A percentile compares a stretch with the other conserved stretches of the same genome.
phyloP scores from a whole-genome alignment of 2,113 vertebrate species.

The Bos indicus region DNA sequence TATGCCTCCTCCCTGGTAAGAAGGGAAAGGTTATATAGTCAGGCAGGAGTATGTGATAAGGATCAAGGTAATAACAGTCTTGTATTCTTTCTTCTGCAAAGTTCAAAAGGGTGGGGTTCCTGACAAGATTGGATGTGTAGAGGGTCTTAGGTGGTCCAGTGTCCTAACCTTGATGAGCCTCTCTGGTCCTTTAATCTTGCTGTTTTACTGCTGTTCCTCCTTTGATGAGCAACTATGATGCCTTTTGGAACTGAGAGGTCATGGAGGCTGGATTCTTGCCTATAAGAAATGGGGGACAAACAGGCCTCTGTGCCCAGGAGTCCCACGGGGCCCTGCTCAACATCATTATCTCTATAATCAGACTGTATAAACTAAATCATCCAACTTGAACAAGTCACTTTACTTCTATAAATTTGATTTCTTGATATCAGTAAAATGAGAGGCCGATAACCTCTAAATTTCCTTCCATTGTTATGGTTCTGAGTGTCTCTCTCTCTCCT shows the following conservation, averaged over 20 bases:
- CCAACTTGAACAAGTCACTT: conserved; percentile 9
- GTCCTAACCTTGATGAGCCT: background rate
- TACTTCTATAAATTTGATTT: conserved; percentile 36
- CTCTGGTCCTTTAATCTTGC: background rate
- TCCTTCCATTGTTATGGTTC: conserved; percentile 16
- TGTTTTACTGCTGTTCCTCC: background rate
- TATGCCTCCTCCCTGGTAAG: background rate
- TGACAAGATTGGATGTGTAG: background rate
- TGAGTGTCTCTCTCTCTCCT: background rate
- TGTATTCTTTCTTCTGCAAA: background rate
- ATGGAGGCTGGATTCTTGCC: background rate
- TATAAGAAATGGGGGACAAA: background rate
- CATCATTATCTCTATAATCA: background rate
- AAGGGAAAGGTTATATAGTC: background rate
- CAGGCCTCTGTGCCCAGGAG: background rate
- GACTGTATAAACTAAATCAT: conserved; percentile 3
- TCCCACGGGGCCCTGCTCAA: background rate
- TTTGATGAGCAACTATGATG: background rate
- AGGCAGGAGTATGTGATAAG: background rate
- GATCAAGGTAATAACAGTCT: background rate
- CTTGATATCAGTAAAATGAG: background rate
- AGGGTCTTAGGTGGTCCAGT: background rate
- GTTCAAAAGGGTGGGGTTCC: background rate
- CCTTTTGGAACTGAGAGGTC: background rate
- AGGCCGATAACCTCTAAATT: background rate